phyloP scores from a whole-genome alignment of 2,797 vertebrate species.

The Trematomus bernacchii region DNA sequence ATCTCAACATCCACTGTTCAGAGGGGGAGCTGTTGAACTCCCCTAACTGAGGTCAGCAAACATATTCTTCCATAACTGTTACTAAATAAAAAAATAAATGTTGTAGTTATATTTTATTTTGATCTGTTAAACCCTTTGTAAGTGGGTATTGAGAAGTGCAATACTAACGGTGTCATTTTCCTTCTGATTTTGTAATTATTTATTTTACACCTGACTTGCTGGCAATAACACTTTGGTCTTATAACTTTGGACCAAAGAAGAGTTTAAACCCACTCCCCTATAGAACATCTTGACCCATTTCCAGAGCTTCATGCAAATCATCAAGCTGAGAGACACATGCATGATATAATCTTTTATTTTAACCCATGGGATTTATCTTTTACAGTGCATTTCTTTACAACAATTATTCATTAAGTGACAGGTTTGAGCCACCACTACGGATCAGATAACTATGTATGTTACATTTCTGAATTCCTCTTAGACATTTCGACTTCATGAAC shows the following conservation, averaged over 20 bases:
- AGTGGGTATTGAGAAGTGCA: too few relatives aligned
- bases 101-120: too few relatives aligned
- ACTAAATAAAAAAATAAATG: too few relatives aligned
- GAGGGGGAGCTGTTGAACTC: too few relatives aligned
- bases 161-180: too few relatives aligned
- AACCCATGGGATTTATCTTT: slow-evolving; percentile 86
- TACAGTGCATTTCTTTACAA: slow-evolving; percentile 91
- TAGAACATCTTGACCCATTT: not conserved
- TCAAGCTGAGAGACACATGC: slow-evolving; percentile 14
- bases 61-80: too few relatives aligned
- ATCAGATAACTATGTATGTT: slow-evolving; percentile 84
- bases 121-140: too few relatives aligned
- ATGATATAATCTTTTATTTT: slow-evolving; percentile 86
- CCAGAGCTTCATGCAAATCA: slow-evolving; percentile 3
- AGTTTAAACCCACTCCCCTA: not conserved
- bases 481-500: slow-evolving; percentile 78
- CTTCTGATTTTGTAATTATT: too few relatives aligned
- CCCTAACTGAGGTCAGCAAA: too few relatives aligned
- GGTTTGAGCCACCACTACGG: slow-evolving; percentile 83
- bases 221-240: not conserved
- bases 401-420: slow-evolving; percentile 86
- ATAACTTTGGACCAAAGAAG: not conserved
- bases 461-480: slow-evolving; percentile 80
- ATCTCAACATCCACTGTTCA: too few relatives aligned
- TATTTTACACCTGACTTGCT: not conserved